Evolutionary conservation across 2,888 invertebrate species (phyloP).

Genomic region (Scelioninae gen. 1): DNA sequence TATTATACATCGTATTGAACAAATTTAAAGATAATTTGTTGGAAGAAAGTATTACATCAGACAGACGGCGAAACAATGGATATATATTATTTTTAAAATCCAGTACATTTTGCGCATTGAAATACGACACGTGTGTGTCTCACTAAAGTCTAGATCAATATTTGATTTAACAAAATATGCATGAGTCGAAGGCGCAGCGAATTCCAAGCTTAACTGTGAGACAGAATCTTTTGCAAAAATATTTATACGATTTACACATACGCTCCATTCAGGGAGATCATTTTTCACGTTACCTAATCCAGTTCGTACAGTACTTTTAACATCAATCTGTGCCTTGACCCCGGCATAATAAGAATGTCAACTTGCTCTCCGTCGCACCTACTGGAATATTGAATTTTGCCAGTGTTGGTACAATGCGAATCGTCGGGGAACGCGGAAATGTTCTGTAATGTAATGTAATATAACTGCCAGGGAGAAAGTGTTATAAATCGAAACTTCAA

Average conservation of each 20-base stretch:
- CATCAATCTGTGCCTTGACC: conserved; percentile 51
- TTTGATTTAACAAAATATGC: conserved; percentile 37
- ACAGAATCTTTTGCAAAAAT: conserved; percentile 34
- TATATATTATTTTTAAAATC: conserved; percentile 5
- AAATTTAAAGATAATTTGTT: conserved; percentile 11
- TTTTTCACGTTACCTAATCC: conserved; percentile 50
- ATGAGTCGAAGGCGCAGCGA: conserved; percentile 13
- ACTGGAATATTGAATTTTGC: conserved; percentile 47
- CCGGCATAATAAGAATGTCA: conserved; percentile 41
- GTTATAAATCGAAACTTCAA: conserved; percentile 59
- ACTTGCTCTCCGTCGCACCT: conserved; percentile 28
- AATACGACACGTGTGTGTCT: conserved; percentile 21
- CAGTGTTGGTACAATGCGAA: conserved; percentile 27
- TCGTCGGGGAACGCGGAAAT: conserved; percentile 58
- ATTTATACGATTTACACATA: conserved; percentile 52
- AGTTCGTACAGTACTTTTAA: conserved; percentile 28
- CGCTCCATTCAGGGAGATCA: conserved; percentile 20
- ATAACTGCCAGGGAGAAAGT: conserved; percentile 58
- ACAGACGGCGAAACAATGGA: conserved; percentile 9
- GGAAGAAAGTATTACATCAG: conserved; percentile 21
- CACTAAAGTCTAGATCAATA: conserved; percentile 38
- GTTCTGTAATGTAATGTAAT: conserved; percentile 51
- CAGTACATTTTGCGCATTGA: conserved; percentile 2
- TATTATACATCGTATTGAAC: conserved; percentile 3
- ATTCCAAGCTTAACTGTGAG: conserved; percentile 9